phyloP scores from a whole-genome alignment of 2,797 vertebrate species.

The Cheirogaleus major region DNA sequence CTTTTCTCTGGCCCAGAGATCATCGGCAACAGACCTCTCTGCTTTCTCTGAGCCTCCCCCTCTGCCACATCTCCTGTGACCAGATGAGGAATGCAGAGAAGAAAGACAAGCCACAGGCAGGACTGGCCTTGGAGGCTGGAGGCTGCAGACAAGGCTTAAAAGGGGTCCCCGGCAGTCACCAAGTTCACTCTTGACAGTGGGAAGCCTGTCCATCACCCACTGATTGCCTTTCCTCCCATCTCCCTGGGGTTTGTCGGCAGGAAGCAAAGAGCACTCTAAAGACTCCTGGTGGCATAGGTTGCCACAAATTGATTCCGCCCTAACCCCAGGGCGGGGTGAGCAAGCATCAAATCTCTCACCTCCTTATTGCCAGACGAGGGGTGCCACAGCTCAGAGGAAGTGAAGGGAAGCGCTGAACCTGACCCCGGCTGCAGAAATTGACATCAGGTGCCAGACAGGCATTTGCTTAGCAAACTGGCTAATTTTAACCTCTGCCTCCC shows the following conservation, averaged over 20 bases:
- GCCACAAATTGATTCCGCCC: background rate
- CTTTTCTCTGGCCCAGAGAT: background rate
- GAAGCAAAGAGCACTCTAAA: constrained; percentile 25
- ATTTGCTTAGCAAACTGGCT: constrained; percentile 68
- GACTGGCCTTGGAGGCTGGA: background rate
- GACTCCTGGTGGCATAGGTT: constrained; percentile 18
- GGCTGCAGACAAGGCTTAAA: background rate
- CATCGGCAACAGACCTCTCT: background rate
- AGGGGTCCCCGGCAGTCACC: background rate
- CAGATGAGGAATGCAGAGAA: background rate
- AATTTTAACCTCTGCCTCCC: constrained; percentile 78
- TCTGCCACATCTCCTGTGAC: background rate
- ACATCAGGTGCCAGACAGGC: constrained; percentile 56
- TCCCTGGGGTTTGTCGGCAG: background rate
- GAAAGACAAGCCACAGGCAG: background rate
- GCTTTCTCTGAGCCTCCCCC: background rate
- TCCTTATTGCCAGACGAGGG: background rate
- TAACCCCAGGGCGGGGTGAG: background rate
- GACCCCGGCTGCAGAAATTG: background rate
- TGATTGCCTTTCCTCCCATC: constrained; percentile 18
- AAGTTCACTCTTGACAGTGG: background rate
- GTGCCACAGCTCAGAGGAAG: background rate
- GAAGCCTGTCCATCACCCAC: background rate
- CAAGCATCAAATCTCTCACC: background rate
- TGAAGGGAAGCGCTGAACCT: background rate